A percentile compares a stretch with the other conserved stretches of the same genome.
Conservation (phyloP, 1,140 invertebrate genomes). For the Sitobion miscanthi region DNA sequence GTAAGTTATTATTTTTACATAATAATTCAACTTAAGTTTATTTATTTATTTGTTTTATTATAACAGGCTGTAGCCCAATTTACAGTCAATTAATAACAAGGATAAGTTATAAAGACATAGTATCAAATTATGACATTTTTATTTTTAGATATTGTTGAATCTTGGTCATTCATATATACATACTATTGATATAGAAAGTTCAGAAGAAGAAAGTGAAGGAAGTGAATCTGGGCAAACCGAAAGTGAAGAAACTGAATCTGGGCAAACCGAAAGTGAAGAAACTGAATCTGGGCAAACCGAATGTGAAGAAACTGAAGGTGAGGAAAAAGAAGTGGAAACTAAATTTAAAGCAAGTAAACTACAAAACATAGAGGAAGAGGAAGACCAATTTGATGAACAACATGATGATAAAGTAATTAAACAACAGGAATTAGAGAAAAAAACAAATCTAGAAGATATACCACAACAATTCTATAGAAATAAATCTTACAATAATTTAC, state of each 20-base stretch:
- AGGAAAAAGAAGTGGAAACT: neutral
- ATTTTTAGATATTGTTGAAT: conserved; percentile 23
- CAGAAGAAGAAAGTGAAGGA: conserved; percentile 57
- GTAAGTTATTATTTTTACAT: neutral
- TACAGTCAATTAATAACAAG: neutral
- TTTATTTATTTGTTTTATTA: neutral
- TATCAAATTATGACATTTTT: neutral
- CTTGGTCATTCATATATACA: conserved; percentile 20
- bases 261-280: conserved; percentile 51
- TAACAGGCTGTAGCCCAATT: neutral
- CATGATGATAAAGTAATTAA: neutral
- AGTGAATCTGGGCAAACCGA: conserved; percentile 49
- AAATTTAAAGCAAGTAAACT: neutral
- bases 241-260: conserved; percentile 32
- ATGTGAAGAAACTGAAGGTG: conserved; percentile 40
- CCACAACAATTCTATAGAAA: neutral
- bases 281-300: neutral
- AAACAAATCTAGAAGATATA: neutral
- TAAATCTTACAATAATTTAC: neutral
- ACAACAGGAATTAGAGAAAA: neutral
- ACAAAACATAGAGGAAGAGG: neutral
- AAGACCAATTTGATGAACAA: neutral
- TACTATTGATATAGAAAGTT: conserved; percentile 10
- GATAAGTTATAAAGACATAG: neutral
- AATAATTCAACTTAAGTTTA: neutral